phyloP scores from a whole-genome alignment of 1,140 invertebrate genomes.

The Drosophila ambigua region DNA sequence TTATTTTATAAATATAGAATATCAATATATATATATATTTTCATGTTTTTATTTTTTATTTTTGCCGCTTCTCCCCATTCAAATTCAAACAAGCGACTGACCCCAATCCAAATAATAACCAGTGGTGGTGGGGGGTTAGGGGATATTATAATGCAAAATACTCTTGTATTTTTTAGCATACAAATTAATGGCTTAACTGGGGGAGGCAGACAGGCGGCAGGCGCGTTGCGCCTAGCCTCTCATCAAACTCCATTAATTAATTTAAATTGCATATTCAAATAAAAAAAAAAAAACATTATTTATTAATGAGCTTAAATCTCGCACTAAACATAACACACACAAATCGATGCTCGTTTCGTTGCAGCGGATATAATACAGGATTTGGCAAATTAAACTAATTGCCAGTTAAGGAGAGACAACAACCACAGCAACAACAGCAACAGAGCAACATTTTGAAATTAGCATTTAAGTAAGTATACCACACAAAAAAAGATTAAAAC shows the following conservation, averaged over 20 bases:
- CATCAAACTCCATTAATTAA: slow-evolving; percentile 55
- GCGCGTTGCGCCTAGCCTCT: not conserved
- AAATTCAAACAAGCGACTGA: slow-evolving; percentile 12
- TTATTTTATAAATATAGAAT: slow-evolving; percentile 54
- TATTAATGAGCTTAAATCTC: slow-evolving; percentile 70
- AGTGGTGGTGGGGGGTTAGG: not conserved
- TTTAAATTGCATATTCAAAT: slow-evolving; percentile 64
- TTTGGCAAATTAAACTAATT: slow-evolving; percentile 82
- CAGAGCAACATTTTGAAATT: slow-evolving; percentile 58
- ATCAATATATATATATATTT: slow-evolving; percentile 23
- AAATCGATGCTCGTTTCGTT: slow-evolving; percentile 56
- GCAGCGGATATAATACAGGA: slow-evolving; percentile 79
- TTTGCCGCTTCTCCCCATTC: slow-evolving; percentile 11
- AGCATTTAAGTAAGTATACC: slow-evolving; percentile 69
- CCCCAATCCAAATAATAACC: slow-evolving; percentile 20
- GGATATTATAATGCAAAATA: slow-evolving; percentile 3
- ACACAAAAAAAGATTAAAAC: slow-evolving; percentile 31
- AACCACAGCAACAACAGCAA: slow-evolving; percentile 26
- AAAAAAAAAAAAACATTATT: slow-evolving; percentile 35
- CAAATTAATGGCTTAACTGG: slow-evolving; percentile 57
- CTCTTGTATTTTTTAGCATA: slow-evolving; percentile 1
- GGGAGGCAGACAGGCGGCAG: no score
- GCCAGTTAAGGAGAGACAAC: slow-evolving; percentile 57
- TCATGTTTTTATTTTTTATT: not conserved
- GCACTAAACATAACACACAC: slow-evolving; percentile 25